Evolutionary conservation across 2,113 vertebrate genomes (phyloP), one percentile per base, ranked within the genome.

Genomic region (Opisthocomus hoazin): DNA sequence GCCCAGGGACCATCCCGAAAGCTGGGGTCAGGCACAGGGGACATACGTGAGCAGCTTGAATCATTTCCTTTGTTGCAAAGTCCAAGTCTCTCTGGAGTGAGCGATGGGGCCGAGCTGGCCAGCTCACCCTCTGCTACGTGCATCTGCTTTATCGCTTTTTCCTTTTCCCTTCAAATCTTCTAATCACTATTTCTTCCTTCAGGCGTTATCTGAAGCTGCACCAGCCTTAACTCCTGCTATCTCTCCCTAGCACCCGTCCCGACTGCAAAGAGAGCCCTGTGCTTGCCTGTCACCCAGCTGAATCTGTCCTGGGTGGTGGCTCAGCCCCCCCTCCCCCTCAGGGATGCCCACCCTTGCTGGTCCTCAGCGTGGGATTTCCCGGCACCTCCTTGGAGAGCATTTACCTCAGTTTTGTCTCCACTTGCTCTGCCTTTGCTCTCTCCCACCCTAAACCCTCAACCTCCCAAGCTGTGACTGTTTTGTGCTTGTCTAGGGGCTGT

Each of bases 71-170:
- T 11, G 0, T 39, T 51, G 51, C 60, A 51, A 88, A 94, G 85
- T 63, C 64, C 60, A 81, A 60, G 46, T 43, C 58, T 77, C 29
- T 46, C 65, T n/a, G 18, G 68, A 69, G 22, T 2, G 12, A 83
- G n/a, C 0, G 5, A 51, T 1, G 4, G 32, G 41, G 54, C 22
- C 2, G 10, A 69, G 60, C 61, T 1, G 1, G 46, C n/a, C 71
- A 43, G n/a, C 69, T 87, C 4, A 1, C 26, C 17, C 43, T 84
- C 58, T 0, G 2, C 56, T 75, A 58, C 0, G 0, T 57, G 29
- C 69, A 45, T 60, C 43, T 78, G 65, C 89, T 84, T 91, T 89
- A 84, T 19, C 11, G 8, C 58, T 90, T 57, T 82, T 77, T 45
- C 60, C 21, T 43, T 68, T 75, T 69, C 81, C 74, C 13, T 87